A percentile compares a stretch with the other conserved stretches of the same genome.
Evolutionary conservation across 92 coral and sea anemone genomes (phyloP).

Genomic region (Palythoa heliodiscus): DNA sequence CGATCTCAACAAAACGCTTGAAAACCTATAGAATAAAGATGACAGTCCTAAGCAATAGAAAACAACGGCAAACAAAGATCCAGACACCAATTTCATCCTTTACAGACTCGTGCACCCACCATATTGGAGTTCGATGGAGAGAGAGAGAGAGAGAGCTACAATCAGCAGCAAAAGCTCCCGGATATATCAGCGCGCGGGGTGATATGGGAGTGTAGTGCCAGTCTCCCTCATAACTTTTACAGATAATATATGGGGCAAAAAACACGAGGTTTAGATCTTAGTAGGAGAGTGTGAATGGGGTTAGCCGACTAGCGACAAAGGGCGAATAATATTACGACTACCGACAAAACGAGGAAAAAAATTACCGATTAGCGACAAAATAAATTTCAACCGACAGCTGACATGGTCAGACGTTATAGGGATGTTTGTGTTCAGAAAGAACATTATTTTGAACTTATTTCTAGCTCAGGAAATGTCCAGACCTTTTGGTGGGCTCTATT

Average conservation of each 20-base stretch:
- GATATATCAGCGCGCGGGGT: constrained; percentile 44
- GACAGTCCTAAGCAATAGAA: constrained; percentile 36
- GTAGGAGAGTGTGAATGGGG: constrained; percentile 29
- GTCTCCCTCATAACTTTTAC: not conserved
- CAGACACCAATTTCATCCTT: constrained; percentile 24
- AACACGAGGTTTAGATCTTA: too few species aligned
- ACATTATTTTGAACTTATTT: too few species aligned
- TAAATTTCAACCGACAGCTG: constrained; percentile 30
- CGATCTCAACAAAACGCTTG: constrained; percentile 98
- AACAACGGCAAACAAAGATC: constrained; percentile 27
- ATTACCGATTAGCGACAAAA: constrained; percentile 23
- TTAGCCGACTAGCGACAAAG: too few species aligned
- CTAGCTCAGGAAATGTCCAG: too few species aligned
- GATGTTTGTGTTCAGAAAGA: too few species aligned
- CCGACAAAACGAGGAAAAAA: constrained; percentile 32
- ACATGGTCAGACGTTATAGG: too few species aligned
- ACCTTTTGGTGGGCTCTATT: too few species aligned
- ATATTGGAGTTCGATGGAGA: constrained; percentile 69
- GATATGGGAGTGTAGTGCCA: constrained; percentile 45
- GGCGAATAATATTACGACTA: constrained; percentile 31
- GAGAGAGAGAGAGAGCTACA: constrained; percentile 35
- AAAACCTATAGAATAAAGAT: constrained; percentile 76
- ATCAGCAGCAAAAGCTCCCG: constrained; percentile 31
- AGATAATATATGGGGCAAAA: too few species aligned
- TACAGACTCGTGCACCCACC: constrained; percentile 91